These are phyloP conservation scores for Stratiomys singularior DNA, from an alignment of 2,888 invertebrate genomes.

Conservation along the genomic window DNA sequence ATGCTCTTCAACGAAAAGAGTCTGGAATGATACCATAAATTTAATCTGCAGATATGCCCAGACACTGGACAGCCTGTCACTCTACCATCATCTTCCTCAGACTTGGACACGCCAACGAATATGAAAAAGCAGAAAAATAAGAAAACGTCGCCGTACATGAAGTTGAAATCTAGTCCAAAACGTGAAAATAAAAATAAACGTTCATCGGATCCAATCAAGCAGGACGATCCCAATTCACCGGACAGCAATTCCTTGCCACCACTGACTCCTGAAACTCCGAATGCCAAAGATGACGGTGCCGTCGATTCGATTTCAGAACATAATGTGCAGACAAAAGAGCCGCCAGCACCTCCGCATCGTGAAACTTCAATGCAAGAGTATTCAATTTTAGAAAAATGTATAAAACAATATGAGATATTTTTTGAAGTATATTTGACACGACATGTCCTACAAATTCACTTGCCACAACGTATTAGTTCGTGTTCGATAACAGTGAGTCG, in stretches of 20 bases:
- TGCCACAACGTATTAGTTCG: slow-evolving; percentile 25
- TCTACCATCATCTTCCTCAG: slow-evolving; percentile 58
- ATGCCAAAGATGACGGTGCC: not conserved
- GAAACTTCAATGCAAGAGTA: slow-evolving; percentile 58
- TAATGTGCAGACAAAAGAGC: not conserved
- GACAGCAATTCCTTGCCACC: slow-evolving; percentile 17
- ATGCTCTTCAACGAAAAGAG: too few relatives aligned
- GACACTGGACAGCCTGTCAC: slow-evolving; percentile 61
- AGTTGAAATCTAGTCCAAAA: slow-evolving; percentile 59
- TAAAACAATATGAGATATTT: slow-evolving; percentile 70
- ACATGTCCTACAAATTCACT: slow-evolving; percentile 53
- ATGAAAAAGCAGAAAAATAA: slow-evolving; percentile 64
- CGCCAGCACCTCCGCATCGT: not conserved
- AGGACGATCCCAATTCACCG: slow-evolving; percentile 41
- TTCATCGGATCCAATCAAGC: slow-evolving; percentile 34
- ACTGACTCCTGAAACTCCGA: slow-evolving; percentile 50
- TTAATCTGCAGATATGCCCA: slow-evolving; percentile 58
- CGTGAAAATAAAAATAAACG: slow-evolving; percentile 51
- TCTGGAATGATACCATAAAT: not conserved
- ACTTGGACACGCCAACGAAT: slow-evolving; percentile 62
- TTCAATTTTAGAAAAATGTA: slow-evolving; percentile 70
- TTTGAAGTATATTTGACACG: slow-evolving; percentile 63
- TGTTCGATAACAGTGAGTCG: slow-evolving; percentile 57
- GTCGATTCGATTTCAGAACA: slow-evolving; percentile 21
- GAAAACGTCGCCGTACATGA: slow-evolving; percentile 60